A percentile compares a stretch with the other conserved stretches of the same genome.
These are phyloP conservation scores for Sceloporus undulatus DNA, from an alignment of 2,113 vertebrate genomes.

Conservation along the genomic window DNA sequence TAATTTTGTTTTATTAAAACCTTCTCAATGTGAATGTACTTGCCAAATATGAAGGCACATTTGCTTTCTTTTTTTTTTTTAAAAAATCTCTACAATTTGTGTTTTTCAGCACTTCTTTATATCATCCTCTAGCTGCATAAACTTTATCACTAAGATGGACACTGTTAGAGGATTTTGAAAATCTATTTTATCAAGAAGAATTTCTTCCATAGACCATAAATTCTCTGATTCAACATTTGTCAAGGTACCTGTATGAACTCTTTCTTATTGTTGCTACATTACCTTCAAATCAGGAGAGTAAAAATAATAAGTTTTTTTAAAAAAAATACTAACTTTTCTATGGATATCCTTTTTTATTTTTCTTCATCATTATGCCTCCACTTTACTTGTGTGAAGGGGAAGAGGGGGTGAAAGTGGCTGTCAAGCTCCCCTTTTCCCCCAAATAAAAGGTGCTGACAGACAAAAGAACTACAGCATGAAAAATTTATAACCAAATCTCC, in stretches of 20 bases:
- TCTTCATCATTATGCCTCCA: conserved; percentile 43
- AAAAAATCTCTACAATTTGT: neutral
- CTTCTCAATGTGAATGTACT: neutral
- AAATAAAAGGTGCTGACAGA: conserved; percentile 70
- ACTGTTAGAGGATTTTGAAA: neutral
- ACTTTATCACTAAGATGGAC: conserved; percentile 7
- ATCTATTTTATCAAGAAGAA: neutral
- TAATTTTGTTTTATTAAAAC: too few species aligned
- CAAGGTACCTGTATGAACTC: neutral
- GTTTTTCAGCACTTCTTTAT: neutral
- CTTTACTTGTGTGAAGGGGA: conserved; percentile 48
- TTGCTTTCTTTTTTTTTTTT: neutral
- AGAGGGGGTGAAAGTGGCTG: conserved; percentile 63
- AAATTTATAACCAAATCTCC: conserved; percentile 70
- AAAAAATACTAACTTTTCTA: conserved; percentile 21
- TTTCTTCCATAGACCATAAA: conserved; percentile 18
- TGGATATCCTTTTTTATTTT: conserved; percentile 6
- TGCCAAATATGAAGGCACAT: neutral
- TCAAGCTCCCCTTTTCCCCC: conserved; percentile 55
- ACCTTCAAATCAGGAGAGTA: neutral
- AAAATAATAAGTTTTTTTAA: neutral
- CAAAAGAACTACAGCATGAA: conserved; percentile 70
- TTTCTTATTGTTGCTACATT: conserved; percentile 18
- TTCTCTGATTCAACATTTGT: neutral
- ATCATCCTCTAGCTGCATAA: conserved; percentile 10